Evolutionary conservation across 2,113 vertebrate species (phyloP).

Genomic region (Dryoscopus gambensis): DNA sequence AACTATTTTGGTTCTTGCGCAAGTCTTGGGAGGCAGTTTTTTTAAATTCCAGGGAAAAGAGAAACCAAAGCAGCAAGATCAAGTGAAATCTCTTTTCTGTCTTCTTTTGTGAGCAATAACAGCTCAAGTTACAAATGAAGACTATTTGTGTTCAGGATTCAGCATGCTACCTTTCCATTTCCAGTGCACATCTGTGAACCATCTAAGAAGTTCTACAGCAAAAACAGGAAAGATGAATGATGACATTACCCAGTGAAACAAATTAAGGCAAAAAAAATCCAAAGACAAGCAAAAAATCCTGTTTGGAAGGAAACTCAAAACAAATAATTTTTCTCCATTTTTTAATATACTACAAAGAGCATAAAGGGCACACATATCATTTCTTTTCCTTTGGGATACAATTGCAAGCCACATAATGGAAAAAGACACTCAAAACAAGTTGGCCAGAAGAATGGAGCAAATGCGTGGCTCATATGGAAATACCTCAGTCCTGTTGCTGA

Average conservation of each 20-base stretch:
- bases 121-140: background rate
- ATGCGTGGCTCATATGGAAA: background rate
- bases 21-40: background rate
- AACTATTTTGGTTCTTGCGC: background rate
- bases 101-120: background rate
- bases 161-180: constrained; percentile 14
- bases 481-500: background rate
- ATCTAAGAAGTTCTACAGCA: constrained; percentile 36
- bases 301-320: constrained; percentile 20
- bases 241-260: constrained; percentile 33
- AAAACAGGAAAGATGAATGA: constrained; percentile 42
- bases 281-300: background rate
- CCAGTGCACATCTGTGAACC: constrained; percentile 37
- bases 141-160: background rate
- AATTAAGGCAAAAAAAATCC: background rate
- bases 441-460: background rate
- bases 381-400: background rate
- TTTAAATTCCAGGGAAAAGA: background rate
- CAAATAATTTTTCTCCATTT: rapidly evolving
- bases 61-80: background rate
- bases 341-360: background rate
- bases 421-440: background rate
- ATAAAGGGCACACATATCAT: background rate
- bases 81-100: background rate
- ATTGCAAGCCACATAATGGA: constrained; percentile 1